phyloP scores from a whole-genome alignment of 2,113 vertebrate species.

The Tychaedon coryphoeus region DNA sequence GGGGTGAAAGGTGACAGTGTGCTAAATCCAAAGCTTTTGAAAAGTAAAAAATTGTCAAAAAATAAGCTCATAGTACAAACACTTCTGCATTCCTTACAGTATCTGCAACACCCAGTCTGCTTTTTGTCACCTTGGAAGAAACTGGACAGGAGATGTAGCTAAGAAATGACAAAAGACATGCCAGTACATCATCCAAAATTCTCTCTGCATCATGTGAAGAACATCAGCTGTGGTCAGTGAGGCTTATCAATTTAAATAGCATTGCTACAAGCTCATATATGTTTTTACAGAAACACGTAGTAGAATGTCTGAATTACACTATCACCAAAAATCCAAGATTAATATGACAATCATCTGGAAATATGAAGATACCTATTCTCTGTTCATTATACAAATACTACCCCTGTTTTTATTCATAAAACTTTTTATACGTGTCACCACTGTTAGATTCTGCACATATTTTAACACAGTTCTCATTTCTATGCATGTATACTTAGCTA shows the following conservation, averaged over 20 bases:
- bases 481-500: not conserved
- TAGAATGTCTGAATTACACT: not conserved
- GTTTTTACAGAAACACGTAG: not conserved
- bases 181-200: not conserved
- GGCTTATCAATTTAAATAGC: not conserved
- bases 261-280: not conserved
- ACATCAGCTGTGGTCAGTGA: not conserved
- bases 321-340: not conserved
- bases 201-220: not conserved
- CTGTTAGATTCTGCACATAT: not conserved
- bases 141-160: not conserved
- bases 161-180: not conserved
- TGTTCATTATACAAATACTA: not conserved
- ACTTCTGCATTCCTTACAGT: rapidly evolving
- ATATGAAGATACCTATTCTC: not conserved
- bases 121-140: not conserved
- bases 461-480: not conserved
- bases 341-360: not conserved
- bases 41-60: not conserved
- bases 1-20: rapidly evolving
- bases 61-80: not conserved
- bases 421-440: not conserved
- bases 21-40: not conserved
- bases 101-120: not conserved
- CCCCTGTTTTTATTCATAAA: not conserved